Percentiles rank a stretch among this genome's conserved stretches.
These are phyloP conservation scores for Eupithecia abbreviata DNA, from an alignment of 2,888 invertebrate species.

Conservation along the genomic window DNA sequence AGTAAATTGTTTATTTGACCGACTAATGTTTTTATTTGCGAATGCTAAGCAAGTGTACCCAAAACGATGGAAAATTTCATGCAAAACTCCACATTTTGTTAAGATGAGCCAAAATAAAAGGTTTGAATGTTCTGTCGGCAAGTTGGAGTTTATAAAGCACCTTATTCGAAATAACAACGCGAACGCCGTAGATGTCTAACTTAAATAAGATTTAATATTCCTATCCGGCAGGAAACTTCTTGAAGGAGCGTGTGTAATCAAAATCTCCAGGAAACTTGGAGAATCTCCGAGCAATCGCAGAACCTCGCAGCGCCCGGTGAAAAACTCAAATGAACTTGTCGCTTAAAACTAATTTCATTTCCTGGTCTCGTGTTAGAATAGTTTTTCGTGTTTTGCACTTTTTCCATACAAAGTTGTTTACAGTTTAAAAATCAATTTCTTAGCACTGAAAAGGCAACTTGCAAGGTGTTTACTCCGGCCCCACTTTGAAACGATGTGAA, in stretches of 20 bases:
- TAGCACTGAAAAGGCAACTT: conserved; percentile 70
- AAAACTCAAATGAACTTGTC: conserved; percentile 82
- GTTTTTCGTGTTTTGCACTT: conserved; percentile 74
- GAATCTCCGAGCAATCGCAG: conserved; percentile 78
- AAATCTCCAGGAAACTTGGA: conserved; percentile 81
- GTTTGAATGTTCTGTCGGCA: conserved; percentile 66
- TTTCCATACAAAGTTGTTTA: conserved; percentile 70
- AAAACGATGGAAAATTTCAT: not conserved
- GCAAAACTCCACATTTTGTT: conserved; percentile 47
- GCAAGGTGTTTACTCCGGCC: conserved; percentile 70
- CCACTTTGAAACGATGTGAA: conserved; percentile 61
- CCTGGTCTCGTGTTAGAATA: conserved; percentile 78
- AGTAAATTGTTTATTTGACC: not conserved
- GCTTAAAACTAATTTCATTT: conserved; percentile 82
- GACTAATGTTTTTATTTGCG: not conserved
- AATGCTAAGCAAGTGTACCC: not conserved
- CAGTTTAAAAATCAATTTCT: conserved; percentile 82
- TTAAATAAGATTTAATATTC: conserved; percentile 84
- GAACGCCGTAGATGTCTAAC: conserved; percentile 79
- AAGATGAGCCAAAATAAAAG: conserved; percentile 58
- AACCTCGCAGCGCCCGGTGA: conserved; percentile 66
- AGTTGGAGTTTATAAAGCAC: conserved; percentile 76
- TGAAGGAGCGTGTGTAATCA: conserved; percentile 83
- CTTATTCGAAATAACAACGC: conserved; percentile 82
- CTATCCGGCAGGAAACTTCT: conserved; percentile 79